Evolutionary conservation across 2,888 invertebrate species (phyloP).

Genomic region (Eutolmus rufibarbis): DNA sequence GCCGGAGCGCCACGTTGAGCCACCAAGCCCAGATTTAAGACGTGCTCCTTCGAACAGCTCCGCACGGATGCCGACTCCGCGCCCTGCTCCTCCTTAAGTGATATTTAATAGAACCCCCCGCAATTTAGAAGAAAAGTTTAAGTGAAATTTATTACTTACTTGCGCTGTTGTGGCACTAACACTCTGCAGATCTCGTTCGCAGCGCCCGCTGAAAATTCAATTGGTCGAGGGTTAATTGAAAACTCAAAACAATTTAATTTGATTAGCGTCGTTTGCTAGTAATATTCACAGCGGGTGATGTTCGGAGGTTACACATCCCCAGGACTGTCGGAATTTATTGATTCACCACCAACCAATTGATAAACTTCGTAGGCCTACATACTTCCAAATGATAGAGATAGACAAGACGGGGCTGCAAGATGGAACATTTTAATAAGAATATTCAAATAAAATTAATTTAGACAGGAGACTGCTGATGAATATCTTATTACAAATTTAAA

Average conservation of each 20-base stretch:
- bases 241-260: slow-evolving; percentile 38
- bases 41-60: not conserved
- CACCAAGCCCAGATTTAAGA: not conserved
- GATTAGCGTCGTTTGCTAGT: slow-evolving; percentile 25
- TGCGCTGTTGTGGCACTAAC: slow-evolving; percentile 17
- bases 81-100: slow-evolving; percentile 24
- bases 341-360: not conserved
- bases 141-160: slow-evolving; percentile 35
- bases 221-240: slow-evolving; percentile 37
- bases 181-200: not conserved
- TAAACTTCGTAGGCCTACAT: not conserved
- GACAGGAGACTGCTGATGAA: not conserved
- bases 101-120: slow-evolving; percentile 30
- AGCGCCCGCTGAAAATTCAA: not conserved
- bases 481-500: not conserved
- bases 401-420: not conserved
- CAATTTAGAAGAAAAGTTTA: slow-evolving; percentile 35
- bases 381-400: slow-evolving; percentile 13
- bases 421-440: not conserved
- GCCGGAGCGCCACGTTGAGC: not conserved
- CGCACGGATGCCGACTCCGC: not conserved
- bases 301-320: not conserved
- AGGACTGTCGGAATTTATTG: not conserved
- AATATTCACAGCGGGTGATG: not conserved
- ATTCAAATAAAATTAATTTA: not conserved